phyloP scores from a whole-genome alignment of 2,888 invertebrate genomes.

The Euplexia lucipara region DNA sequence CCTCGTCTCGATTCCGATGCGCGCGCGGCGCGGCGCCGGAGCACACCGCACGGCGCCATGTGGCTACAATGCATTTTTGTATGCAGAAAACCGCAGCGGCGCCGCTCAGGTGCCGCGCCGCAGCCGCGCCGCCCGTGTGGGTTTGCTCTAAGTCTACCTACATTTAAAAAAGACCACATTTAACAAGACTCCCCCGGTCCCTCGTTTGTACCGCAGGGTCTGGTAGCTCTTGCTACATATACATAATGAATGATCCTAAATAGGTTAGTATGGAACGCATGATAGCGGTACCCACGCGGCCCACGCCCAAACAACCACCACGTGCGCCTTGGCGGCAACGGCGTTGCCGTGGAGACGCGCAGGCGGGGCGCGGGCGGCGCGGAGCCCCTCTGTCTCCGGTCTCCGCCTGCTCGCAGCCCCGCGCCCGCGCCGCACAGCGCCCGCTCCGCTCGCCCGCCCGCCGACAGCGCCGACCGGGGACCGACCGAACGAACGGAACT shows the following conservation, averaged over 20 bases:
- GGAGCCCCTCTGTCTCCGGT: conserved; percentile 80
- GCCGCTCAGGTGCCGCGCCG: too few species aligned
- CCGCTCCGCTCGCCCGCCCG: conserved; percentile 59
- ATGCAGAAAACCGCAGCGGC: too few species aligned
- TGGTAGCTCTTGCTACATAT: not conserved
- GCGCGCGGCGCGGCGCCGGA: too few species aligned
- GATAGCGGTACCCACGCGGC: conserved; percentile 38
- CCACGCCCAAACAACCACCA: conserved; percentile 55
- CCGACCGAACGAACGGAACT: conserved; percentile 63
- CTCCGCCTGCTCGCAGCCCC: conserved; percentile 64
- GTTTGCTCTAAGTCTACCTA: too few species aligned
- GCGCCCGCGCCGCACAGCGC: conserved; percentile 54
- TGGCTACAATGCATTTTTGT: too few species aligned
- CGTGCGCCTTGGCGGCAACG: conserved; percentile 59
- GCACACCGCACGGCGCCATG: too few species aligned
- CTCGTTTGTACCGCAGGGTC: not conserved
- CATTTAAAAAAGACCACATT: not conserved
- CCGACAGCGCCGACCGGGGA: conserved; percentile 52
- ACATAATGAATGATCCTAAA: conserved; percentile 28
- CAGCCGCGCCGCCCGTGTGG: too few species aligned
- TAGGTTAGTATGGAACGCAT: conserved; percentile 47
- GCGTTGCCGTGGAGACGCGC: conserved; percentile 64
- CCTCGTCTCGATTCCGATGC: too few species aligned
- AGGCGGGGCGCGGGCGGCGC: conserved; percentile 74
- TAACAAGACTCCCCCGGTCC: not conserved